Percentiles rank a stretch among this genome's conserved stretches.
phyloP scores from a whole-genome alignment of 2,888 invertebrate genomes.

The Microplitis manilae region DNA sequence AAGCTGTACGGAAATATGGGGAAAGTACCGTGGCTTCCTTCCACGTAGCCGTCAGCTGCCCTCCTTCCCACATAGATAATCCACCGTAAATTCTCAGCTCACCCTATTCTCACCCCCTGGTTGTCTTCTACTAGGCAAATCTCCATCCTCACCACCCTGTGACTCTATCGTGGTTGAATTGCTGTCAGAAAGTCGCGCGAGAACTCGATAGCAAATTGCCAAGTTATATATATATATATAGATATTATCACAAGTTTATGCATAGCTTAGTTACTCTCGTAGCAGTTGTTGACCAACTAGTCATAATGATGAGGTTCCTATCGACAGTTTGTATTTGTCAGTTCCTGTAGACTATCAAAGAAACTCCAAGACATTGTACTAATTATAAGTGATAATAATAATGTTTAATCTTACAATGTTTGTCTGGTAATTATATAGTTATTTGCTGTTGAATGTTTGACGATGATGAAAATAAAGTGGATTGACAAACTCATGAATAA shows the following conservation, averaged over 20 bases:
- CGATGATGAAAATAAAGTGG: background rate
- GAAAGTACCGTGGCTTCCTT: slow-evolving; percentile 53
- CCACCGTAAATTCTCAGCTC: slow-evolving; percentile 58
- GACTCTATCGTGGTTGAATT: slow-evolving; percentile 27
- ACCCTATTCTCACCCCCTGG: slow-evolving; percentile 32
- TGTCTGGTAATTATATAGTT: too few species aligned
- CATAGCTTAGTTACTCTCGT: background rate
- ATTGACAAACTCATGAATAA: background rate
- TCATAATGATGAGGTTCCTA: too few species aligned
- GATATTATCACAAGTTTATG: slow-evolving; percentile 15
- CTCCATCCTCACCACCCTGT: slow-evolving; percentile 9
- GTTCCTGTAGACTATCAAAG: background rate
- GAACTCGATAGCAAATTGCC: slow-evolving; percentile 45
- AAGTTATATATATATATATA: slow-evolving; percentile 37
- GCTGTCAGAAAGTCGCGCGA: slow-evolving; percentile 34
- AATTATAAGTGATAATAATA: too few species aligned
- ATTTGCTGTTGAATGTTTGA: background rate
- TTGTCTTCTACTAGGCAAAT: slow-evolving; percentile 45
- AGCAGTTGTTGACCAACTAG: background rate
- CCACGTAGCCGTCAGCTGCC: slow-evolving; percentile 58
- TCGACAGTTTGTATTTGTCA: too few species aligned
- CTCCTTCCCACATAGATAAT: slow-evolving; percentile 65
- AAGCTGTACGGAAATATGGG: slow-evolving; percentile 49
- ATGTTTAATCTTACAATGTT: too few species aligned
- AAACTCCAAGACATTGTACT: background rate